These are phyloP conservation scores for Micromesistius poutassou DNA, from an alignment of 2,797 vertebrate genomes.

Conservation along the genomic window DNA sequence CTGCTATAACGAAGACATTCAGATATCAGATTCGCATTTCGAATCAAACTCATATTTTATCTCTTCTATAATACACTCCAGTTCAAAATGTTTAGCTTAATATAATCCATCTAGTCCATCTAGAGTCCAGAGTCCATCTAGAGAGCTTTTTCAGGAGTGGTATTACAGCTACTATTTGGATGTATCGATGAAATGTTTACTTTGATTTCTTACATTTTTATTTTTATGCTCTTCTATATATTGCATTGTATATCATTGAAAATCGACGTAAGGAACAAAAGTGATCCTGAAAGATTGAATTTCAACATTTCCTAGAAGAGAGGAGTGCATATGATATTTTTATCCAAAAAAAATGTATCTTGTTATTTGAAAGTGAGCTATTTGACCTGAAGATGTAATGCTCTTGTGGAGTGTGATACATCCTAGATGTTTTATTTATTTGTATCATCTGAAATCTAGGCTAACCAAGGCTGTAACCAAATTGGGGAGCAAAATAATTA, in stretches of 20 bases:
- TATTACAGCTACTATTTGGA: neutral
- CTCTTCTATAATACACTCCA: neutral
- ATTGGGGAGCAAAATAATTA: constrained; percentile 4
- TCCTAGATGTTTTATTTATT: constrained; percentile 51
- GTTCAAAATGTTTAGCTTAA: neutral
- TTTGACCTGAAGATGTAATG: constrained; percentile 61
- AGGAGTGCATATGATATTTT: constrained; percentile 47
- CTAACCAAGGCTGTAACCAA: constrained; percentile 56
- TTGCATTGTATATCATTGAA: neutral
- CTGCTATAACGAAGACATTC: neutral
- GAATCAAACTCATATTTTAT: neutral
- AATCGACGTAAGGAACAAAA: constrained; percentile 7
- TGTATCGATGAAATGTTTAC: constrained; percentile 12
- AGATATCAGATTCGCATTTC: neutral
- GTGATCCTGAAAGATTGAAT: constrained; percentile 18
- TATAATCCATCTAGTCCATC: neutral
- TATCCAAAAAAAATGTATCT: neutral
- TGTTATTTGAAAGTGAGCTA: neutral
- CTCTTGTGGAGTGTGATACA: constrained; percentile 69
- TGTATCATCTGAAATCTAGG: constrained; percentile 56
- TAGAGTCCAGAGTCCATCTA: neutral
- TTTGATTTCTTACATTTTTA: constrained; percentile 18
- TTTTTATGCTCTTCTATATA: constrained; percentile 34
- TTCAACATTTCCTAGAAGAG: constrained; percentile 18
- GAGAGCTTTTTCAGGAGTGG: neutral